Percentiles rank a stretch among this genome's conserved stretches.
phyloP scores from a whole-genome alignment of 1,140 invertebrate genomes.

The Diprion similis region DNA sequence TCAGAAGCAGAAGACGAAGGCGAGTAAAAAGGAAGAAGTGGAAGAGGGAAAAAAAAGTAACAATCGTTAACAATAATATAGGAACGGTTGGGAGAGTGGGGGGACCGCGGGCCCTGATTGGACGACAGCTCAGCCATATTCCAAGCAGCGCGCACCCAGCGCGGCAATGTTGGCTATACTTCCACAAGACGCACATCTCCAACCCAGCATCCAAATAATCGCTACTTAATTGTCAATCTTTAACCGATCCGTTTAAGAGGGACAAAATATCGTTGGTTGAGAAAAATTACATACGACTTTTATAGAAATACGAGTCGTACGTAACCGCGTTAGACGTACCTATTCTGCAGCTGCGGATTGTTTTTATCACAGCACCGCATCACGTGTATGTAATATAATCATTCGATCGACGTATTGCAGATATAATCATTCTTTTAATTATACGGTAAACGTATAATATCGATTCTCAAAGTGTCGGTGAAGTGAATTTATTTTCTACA shows the following conservation, averaged over 20 bases:
- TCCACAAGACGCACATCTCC: slow-evolving; percentile 48
- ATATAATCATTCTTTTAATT: too few relatives aligned
- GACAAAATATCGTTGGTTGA: neutral
- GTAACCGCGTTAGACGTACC: too few relatives aligned
- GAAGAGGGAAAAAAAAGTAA: slow-evolving; percentile 26
- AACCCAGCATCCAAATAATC: slow-evolving; percentile 2
- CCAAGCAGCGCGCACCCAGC: slow-evolving; percentile 55
- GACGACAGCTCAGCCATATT: slow-evolving; percentile 59
- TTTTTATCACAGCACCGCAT: too few relatives aligned
- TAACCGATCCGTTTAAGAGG: neutral
- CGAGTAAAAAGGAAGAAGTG: slow-evolving; percentile 9
- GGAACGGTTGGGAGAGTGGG: slow-evolving; percentile 23
- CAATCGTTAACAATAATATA: slow-evolving; percentile 41
- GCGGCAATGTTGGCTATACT: slow-evolving; percentile 59
- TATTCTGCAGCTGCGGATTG: too few relatives aligned
- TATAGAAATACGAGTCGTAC: neutral
- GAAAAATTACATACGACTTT: neutral
- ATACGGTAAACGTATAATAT: too few relatives aligned
- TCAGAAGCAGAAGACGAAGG: slow-evolving; percentile 4
- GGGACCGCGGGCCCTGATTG: slow-evolving; percentile 50
- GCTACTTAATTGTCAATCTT: slow-evolving; percentile 1
- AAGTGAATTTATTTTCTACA: too few relatives aligned
- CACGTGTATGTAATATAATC: too few relatives aligned
- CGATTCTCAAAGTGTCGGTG: too few relatives aligned
- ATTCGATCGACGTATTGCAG: too few relatives aligned